phyloP scores from a whole-genome alignment of 2,113 vertebrate species.

The Macrotis lagotis region DNA sequence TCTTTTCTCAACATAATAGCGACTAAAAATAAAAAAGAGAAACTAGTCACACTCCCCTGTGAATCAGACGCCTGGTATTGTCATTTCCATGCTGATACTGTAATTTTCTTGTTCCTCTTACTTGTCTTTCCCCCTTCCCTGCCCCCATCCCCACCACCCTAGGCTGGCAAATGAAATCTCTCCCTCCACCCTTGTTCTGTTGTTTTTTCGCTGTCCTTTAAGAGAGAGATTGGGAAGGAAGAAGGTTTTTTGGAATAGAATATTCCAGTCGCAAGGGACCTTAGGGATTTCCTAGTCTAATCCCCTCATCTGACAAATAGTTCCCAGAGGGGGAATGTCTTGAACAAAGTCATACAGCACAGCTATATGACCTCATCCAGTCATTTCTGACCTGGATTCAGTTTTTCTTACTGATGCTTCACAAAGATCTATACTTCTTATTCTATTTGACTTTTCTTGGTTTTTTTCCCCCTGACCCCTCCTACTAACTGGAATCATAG shows the following conservation, averaged over 20 bases:
- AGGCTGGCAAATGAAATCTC: not conserved
- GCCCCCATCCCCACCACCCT: not conserved
- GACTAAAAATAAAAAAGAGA: slow-evolving; percentile 63
- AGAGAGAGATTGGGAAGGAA: fast-evolving
- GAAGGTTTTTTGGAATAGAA: not conserved
- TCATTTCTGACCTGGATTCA: not conserved
- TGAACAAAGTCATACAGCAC: fast-evolving
- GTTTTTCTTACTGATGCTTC: not conserved
- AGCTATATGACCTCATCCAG: not conserved
- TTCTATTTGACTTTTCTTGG: not conserved
- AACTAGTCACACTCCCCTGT: slow-evolving; percentile 44
- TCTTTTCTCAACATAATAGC: slow-evolving; percentile 46
- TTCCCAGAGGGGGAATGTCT: not conserved
- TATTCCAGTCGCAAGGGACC: not conserved
- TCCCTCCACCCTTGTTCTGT: not conserved
- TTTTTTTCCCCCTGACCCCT: not conserved
- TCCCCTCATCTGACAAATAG: not conserved
- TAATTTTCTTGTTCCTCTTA: slow-evolving; percentile 41
- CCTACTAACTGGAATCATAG: too few species aligned
- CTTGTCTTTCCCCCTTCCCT: not conserved
- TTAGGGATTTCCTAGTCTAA: not conserved
- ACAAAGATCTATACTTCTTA: not conserved
- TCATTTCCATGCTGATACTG: slow-evolving; percentile 59
- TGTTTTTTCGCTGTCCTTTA: not conserved
- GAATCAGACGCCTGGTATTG: slow-evolving; percentile 47